Base-by-base conservation (phyloP, 2,888 invertebrate genomes). In the Anarsia innoxiella region DNA sequence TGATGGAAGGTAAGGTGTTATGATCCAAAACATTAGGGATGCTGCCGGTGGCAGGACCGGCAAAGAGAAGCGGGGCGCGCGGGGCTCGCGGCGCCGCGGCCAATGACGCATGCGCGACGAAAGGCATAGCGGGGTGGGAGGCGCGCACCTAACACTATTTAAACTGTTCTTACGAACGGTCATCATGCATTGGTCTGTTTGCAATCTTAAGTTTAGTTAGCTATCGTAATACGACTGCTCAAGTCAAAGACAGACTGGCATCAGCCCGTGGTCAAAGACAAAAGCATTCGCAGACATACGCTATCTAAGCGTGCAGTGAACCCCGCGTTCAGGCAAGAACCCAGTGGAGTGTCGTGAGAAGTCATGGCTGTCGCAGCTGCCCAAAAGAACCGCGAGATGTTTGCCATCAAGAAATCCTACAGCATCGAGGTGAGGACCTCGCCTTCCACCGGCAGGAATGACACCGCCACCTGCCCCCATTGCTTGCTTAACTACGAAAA, bases 341-440 rank as follows among this genome's bases (percentile, higher is more conserved):
- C 86, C 68, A 72, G 75, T 78, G 76, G 69, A 68, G 80, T 82
- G 78, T 70, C 58, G 53, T 61, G 56, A 62, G 63, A 72, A 86
- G 82, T 66, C 89, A 94, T 94, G 91, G 93, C 94, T 84, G 94
- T 94, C 67, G 93, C 94, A 73, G 93, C 94, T 75, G 94, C 94
- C 51, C 94, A 95, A 87, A 95, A 95, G 87, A 96, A 94, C 87
- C 92, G 96, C 78, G 95, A 96, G 86, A 93, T 95, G 92, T 96
- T 96, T 89, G 95, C 96, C 78, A 96, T 96, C 88, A 96, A 96
- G 88, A 96, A 96, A 79, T 95, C 95, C 53, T 96, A 96, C 90
- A 96, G 95, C 88, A 95, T 96, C 79, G 96, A 96, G 94, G 96
- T 96, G 87, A 91, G 93, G 86, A 66, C 50, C 51, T 53, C 51